Conservation (phyloP, 2,888 invertebrate genomes). For the Gibbula magus region DNA sequence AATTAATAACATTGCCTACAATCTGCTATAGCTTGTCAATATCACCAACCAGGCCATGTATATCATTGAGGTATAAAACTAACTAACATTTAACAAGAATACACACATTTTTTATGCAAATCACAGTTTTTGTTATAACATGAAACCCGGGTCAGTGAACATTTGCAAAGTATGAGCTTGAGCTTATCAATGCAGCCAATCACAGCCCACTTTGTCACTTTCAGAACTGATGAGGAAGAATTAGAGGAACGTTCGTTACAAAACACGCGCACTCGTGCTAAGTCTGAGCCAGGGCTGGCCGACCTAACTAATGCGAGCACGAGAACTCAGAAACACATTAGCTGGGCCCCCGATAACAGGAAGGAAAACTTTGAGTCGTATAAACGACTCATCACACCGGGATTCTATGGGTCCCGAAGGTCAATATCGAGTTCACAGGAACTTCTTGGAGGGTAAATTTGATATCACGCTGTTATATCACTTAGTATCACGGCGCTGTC, state of each 20-base stretch:
- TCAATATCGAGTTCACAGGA: neutral
- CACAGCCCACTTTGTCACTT: slow-evolving; percentile 27
- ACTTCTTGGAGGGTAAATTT: neutral
- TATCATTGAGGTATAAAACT: too few relatives aligned
- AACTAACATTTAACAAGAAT: too few relatives aligned
- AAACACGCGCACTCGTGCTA: slow-evolving; percentile 33
- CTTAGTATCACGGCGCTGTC: too few relatives aligned
- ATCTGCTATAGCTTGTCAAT: too few relatives aligned
- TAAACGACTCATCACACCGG: slow-evolving; percentile 67
- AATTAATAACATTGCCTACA: too few relatives aligned
- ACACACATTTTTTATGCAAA: too few relatives aligned
- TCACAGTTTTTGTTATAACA: too few relatives aligned
- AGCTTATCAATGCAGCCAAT: neutral
- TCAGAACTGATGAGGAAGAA: slow-evolving; percentile 61
- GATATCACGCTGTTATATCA: neutral
- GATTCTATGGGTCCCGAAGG: slow-evolving; percentile 55
- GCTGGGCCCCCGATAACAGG: slow-evolving; percentile 39
- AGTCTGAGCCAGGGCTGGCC: slow-evolving; percentile 40
- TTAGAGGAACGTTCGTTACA: slow-evolving; percentile 29
- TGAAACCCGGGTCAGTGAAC: too few relatives aligned
- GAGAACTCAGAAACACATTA: slow-evolving; percentile 38
- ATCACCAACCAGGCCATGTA: too few relatives aligned
- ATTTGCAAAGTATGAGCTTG: neutral
- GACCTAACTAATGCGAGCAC: neutral
- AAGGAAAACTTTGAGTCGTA: slow-evolving; percentile 60